Conservation (phyloP, 2,113 vertebrate species). For the Oxyura jamaicensis region DNA sequence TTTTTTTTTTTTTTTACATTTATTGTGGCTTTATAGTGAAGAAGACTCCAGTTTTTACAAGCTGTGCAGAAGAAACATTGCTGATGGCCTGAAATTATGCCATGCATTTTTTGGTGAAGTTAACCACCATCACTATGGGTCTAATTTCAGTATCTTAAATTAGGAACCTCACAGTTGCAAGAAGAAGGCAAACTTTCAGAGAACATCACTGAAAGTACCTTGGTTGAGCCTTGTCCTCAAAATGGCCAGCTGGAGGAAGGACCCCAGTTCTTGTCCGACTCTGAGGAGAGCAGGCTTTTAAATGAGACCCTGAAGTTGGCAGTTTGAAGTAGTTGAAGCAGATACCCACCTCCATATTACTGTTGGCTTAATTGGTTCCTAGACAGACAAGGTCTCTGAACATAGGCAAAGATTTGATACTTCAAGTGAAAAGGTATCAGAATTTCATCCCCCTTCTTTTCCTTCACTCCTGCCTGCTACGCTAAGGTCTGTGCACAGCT, state of each 20-base stretch:
- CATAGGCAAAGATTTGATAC: not conserved
- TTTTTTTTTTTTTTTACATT: not conserved
- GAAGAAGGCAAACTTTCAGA: not conserved
- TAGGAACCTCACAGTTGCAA: not conserved
- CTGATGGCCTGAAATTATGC: not conserved
- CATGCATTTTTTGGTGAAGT: not conserved
- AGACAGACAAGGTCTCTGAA: not conserved
- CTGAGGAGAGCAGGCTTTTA: not conserved
- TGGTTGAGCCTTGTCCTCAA: not conserved
- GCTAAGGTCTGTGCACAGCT: not conserved
- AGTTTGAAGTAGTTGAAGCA: not conserved
- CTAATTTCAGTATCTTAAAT: not conserved
- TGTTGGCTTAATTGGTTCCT: not conserved
- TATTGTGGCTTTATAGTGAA: not conserved
- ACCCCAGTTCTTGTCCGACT: not conserved
- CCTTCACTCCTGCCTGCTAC: not conserved
- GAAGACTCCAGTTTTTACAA: not conserved
- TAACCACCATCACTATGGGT: not conserved
- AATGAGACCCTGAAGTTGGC: not conserved
- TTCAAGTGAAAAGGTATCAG: not conserved
- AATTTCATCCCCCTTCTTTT: not conserved
- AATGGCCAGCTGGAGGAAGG: not conserved
- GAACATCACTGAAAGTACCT: not conserved
- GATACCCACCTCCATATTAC: not conserved
- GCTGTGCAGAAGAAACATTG: not conserved